Evolutionary conservation across 2,888 invertebrate species (phyloP), one percentile per base, ranked within the genome.

Genomic region (Branchipolynoe longqiensis): DNA sequence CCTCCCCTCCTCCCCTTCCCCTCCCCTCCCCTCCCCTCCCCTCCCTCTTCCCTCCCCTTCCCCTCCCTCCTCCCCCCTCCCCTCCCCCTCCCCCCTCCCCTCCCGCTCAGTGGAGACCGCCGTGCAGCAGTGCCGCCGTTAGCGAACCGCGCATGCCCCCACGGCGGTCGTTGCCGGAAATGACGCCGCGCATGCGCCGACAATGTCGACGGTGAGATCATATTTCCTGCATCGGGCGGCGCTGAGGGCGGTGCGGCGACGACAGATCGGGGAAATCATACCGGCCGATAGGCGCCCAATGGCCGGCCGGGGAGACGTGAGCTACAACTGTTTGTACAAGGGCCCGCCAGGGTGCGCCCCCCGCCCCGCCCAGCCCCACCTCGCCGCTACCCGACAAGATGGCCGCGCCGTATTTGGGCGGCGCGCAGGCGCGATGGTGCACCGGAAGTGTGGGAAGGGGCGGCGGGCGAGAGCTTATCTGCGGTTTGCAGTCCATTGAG

Each of bases 311-410:
- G 69, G 69, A 69, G 69, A 36, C n/a, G 69, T 18, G 69, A 12
- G 38, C 69, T 69, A 78, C 78, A 78, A 78, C 78, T 54, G 48
- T 78, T 78, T 78, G 78, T 78, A 78, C 78, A 78, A 78, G 69
- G 69, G 69, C 22, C 36, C 33, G 36, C 12, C 36, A 69, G 38
- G 69, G 25, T 69, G 69, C n/a, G n/a, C 36, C 69, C 69, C 36
- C 38, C 69, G 38, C 8, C 8, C 58, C n/a, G 12, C 58, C 58
- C 4, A 14, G 14, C n/a, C 22, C 58, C 48, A 18, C 48, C 48
- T 18, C 18, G 48, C 31, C 62, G n/a, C n/a, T n/a, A n/a, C n/a
- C n/a, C n/a, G n/a, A n/a, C 8, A 18, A 48, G 18, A 18, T 48
- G 18, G 48, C 48, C 48, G 48, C 48, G 48, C 48, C 48, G 8